These are phyloP conservation scores for Xyliphius kryptos DNA, from an alignment of 2,113 vertebrate species.

Conservation along the genomic window DNA sequence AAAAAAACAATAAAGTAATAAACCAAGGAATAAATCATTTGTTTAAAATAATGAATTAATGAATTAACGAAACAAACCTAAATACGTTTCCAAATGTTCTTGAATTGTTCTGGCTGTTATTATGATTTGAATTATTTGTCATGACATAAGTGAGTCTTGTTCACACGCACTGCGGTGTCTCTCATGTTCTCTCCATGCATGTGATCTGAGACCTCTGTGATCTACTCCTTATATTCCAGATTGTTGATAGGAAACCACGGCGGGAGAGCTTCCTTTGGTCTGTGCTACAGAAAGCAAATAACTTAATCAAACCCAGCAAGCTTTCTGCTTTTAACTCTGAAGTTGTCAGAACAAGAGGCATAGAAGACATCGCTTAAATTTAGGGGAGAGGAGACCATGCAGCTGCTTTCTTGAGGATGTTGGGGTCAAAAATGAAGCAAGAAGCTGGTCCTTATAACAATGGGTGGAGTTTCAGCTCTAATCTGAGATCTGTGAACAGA, in stretches of 20 bases:
- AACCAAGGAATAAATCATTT: too few species aligned
- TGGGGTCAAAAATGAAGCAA: not conserved
- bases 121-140: too few species aligned
- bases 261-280: conserved; percentile 60
- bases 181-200: too few species aligned
- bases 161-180: too few species aligned
- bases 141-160: too few species aligned
- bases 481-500: not conserved
- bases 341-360: conserved; percentile 25
- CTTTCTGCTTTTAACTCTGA: conserved; percentile 46
- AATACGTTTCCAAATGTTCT: too few species aligned
- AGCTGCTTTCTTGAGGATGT: conserved; percentile 25
- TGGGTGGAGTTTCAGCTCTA: not conserved
- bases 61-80: too few species aligned
- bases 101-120: too few species aligned
- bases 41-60: too few species aligned
- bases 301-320: conserved; percentile 61
- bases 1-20: too few species aligned
- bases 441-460: conserved; percentile 1
- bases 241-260: conserved; percentile 51
- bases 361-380: conserved; percentile 17
- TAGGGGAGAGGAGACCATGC: conserved; percentile 15
- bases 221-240: conserved; percentile 35
- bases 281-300: conserved; percentile 62
- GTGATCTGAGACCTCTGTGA: not conserved